Evolutionary conservation across 2,113 vertebrate species (phyloP).

Genomic region (Anguilla japonica): DNA sequence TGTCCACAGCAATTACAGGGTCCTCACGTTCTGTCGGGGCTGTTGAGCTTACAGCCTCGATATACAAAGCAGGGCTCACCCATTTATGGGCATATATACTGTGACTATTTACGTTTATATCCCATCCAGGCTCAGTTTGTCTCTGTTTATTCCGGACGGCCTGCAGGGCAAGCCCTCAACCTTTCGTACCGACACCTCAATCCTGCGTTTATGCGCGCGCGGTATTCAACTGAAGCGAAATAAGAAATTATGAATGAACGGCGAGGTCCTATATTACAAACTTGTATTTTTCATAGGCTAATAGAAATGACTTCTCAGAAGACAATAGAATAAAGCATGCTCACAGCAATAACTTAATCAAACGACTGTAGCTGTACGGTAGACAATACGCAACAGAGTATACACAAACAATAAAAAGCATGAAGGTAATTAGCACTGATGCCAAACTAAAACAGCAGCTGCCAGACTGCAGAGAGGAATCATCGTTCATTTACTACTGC

Average conservation of each 20-base stretch:
- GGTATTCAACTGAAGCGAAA: background rate
- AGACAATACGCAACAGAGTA: too few species aligned
- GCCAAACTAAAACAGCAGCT: slow-evolving; percentile 4
- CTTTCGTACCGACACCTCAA: background rate
- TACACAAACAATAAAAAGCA: background rate
- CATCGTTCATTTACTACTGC: background rate
- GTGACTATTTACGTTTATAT: too few species aligned
- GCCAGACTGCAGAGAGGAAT: background rate
- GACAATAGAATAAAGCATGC: too few species aligned
- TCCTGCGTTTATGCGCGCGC: background rate
- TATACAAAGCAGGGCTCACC: background rate
- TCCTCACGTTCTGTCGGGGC: background rate
- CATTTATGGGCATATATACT: background rate
- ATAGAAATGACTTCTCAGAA: too few species aligned
- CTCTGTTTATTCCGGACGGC: too few species aligned
- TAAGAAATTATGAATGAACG: background rate
- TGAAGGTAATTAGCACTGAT: background rate
- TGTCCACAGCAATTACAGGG: background rate
- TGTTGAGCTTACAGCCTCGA: background rate
- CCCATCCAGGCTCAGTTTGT: too few species aligned
- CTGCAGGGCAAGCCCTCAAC: background rate
- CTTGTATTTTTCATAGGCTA: too few species aligned
- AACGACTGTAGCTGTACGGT: too few species aligned
- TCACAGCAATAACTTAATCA: too few species aligned
- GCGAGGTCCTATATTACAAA: background rate